Percentiles rank a stretch among this genome's conserved stretches.
Evolutionary conservation across 2,888 invertebrate genomes (phyloP).

Genomic region (Gastrophysa polygoni): DNA sequence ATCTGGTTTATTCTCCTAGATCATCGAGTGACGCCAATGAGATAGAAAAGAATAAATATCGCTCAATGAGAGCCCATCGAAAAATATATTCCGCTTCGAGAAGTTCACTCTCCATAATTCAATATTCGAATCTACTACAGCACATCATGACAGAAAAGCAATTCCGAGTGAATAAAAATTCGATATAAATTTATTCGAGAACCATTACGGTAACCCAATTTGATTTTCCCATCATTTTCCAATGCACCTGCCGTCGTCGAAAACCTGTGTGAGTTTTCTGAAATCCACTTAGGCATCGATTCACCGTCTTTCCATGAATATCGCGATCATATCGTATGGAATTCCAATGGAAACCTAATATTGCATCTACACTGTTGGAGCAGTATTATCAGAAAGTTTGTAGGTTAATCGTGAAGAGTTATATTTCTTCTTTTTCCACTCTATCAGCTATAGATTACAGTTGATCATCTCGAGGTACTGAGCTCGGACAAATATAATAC

Average conservation of each 20-base stretch:
- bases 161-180: neutral
- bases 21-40: no score
- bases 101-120: neutral
- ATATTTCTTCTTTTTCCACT: no score
- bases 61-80: no score
- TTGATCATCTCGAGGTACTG: no score
- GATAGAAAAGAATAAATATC: no score
- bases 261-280: constrained; percentile 1
- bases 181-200: constrained; percentile 1
- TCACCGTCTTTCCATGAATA: constrained; percentile 8
- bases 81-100: neutral
- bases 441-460: no score
- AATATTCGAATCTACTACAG: neutral
- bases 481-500: no score
- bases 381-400: no score
- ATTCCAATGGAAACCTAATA: constrained; percentile 9
- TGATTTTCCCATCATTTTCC: neutral
- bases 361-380: no score
- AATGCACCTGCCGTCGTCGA: neutral
- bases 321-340: constrained; percentile 4
- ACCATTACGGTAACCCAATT: neutral
- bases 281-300: constrained; percentile 14
- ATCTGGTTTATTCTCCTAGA: no score
- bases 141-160: neutral
- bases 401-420: no score